These are phyloP conservation scores for Dermolepida albohirtum DNA, from an alignment of 2,888 invertebrate genomes.

Conservation along the genomic window DNA sequence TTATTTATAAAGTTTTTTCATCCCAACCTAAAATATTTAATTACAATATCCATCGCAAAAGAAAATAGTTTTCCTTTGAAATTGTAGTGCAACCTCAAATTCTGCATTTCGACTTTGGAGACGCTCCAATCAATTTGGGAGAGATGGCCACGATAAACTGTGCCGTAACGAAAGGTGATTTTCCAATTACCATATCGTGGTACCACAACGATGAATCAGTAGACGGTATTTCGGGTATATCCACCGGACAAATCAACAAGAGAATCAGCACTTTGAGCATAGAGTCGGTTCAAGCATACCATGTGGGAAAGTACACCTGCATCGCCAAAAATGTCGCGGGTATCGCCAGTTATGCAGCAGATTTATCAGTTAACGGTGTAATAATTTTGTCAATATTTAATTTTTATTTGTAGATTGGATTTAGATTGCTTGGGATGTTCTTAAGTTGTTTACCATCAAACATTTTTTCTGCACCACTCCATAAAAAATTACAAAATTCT, in stretches of 20 bases:
- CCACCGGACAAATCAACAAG: conserved; percentile 71
- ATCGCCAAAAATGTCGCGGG: conserved; percentile 77
- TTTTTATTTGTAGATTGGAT: not conserved
- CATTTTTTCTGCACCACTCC: too few species aligned
- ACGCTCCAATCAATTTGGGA: conserved; percentile 79
- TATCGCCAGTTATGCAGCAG: conserved; percentile 72
- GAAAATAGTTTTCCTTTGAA: too few species aligned
- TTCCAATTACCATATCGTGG: conserved; percentile 80
- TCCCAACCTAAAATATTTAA: not conserved
- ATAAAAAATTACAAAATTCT: too few species aligned
- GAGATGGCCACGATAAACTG: conserved; percentile 80
- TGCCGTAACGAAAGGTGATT: conserved; percentile 81
- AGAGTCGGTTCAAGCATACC: conserved; percentile 77
- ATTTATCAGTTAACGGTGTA: conserved; percentile 79
- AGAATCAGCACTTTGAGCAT: conserved; percentile 78
- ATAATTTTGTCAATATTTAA: not conserved
- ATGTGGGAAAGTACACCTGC: conserved; percentile 82
- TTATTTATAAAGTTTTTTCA: not conserved
- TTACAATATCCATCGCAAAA: too few species aligned
- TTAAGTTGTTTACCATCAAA: too few species aligned
- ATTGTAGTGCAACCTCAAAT: conserved; percentile 75
- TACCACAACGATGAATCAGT: conserved; percentile 73
- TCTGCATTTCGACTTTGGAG: conserved; percentile 75
- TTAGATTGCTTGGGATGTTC: too few species aligned
- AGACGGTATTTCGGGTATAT: conserved; percentile 68